Percentiles rank a stretch among this genome's conserved stretches.
phyloP scores from a whole-genome alignment of 2,113 vertebrate species.

The Aleadryas rufinucha region DNA sequence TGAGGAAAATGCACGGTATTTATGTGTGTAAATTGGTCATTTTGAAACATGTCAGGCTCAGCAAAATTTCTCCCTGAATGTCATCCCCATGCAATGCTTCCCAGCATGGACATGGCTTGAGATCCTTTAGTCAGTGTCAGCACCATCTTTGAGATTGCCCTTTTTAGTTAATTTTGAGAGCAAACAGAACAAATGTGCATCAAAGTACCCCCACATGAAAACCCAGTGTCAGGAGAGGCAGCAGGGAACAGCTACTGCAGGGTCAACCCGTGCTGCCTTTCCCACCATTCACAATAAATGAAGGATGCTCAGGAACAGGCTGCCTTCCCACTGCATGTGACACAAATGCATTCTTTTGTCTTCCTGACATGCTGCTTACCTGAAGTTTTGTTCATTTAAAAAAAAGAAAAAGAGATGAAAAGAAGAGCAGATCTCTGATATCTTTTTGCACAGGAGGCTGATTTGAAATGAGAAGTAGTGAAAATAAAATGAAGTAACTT shows the following conservation, averaged over 20 bases:
- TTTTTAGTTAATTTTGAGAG: not conserved
- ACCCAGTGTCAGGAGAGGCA: not conserved
- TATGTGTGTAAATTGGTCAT: not conserved
- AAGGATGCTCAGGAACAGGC: not conserved
- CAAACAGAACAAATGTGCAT: not conserved
- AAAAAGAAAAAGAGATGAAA: not conserved
- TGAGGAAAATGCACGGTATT: not conserved
- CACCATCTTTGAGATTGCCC: fast-evolving
- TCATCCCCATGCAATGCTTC: not conserved
- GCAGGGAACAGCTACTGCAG: not conserved
- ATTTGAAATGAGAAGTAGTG: not conserved
- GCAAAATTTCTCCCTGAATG: not conserved
- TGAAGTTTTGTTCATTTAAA: not conserved
- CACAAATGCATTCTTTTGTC: not conserved
- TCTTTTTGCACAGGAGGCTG: not conserved
- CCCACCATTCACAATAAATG: not conserved
- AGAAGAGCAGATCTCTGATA: not conserved
- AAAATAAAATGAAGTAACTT: not conserved
- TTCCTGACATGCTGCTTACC: not conserved
- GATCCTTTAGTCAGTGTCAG: not conserved
- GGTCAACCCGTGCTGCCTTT: not conserved
- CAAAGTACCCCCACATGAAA: not conserved
- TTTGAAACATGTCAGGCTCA: not conserved
- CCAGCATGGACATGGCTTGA: not conserved
- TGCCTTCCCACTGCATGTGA: not conserved